phyloP scores from a whole-genome alignment of 2,113 vertebrate species.

The Herpetotheres cachinnans region DNA sequence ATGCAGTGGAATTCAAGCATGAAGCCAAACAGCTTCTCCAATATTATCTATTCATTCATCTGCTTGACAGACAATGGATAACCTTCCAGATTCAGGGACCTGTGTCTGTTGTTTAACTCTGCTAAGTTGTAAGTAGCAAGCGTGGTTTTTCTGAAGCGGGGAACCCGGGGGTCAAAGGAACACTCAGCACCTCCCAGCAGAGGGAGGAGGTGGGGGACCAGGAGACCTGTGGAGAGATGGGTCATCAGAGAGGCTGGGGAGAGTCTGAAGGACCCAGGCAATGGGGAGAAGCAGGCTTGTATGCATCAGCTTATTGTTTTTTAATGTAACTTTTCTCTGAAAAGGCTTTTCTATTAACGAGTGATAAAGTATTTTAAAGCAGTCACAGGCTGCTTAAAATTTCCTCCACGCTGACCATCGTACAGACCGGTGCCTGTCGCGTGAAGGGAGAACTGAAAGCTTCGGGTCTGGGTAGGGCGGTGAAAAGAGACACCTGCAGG shows the following conservation, averaged over 20 bases:
- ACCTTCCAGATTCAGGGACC: background rate
- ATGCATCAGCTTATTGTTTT: background rate
- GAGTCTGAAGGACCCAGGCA: background rate
- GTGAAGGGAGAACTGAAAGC: background rate
- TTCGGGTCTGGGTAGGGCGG: background rate
- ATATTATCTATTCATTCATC: background rate
- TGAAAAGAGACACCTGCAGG: background rate
- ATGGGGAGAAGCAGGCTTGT: background rate
- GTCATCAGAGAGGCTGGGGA: background rate
- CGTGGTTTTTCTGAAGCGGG: background rate
- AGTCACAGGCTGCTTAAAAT: background rate
- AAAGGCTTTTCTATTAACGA: background rate
- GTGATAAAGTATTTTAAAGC: background rate
- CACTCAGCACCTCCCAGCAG: background rate
- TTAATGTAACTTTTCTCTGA: background rate
- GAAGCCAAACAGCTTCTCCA: background rate
- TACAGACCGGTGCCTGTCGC: background rate
- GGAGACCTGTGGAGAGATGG: background rate
- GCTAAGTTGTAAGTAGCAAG: background rate
- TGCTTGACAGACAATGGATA: background rate
- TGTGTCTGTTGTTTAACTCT: background rate
- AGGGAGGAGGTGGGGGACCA: background rate
- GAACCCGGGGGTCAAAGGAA: background rate
- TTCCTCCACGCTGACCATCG: accelerated
- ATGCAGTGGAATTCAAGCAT: background rate